Evolutionary conservation across 2,113 vertebrate genomes (phyloP), one percentile per base, ranked within the genome.

Genomic region (Spea multiplicata): DNA sequence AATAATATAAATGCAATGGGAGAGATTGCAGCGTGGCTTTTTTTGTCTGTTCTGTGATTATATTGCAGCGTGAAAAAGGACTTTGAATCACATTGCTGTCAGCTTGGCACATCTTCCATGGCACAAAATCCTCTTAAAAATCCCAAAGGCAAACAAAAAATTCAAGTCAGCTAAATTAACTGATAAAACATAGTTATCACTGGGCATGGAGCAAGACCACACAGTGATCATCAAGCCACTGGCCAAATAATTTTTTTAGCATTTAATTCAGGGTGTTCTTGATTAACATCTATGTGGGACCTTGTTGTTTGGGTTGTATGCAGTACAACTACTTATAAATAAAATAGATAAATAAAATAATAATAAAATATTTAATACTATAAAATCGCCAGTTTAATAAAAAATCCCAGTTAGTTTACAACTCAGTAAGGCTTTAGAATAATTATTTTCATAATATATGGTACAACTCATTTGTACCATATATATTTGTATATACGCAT

Each of bases 121-220:
- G 57, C 47, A 50, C 59, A 78, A 78, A 76, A 64, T 65, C 49
- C 46, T 52, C 30, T 55, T 59, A 4, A 55, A 66, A 78, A n/a
- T 48, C 66, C 66, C 8, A 14, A 46, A 68, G 55, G 47, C 76
- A 78, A 78, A 78, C 69, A 66, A 80, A 80, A 57, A 71, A 47
- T 17, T 50, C 13, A 66, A 16, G 59, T 71, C 68, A 64, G 57
- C 57, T 16, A 78, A 71, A 64, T 30, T 53, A 45, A 6, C 16
- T 65, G 59, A 78, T 71, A 71, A 78, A 78, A 71, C 3, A 10
- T 71, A 17, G 49, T 47, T 44, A 71, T 59, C 12, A n/a, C 75
- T 77, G 75, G 14, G 65, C 52, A 59, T 50, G 45, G 44, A 65
- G 45, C 7, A 65, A 74, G 59, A 50, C 46, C 45, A 74, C 73